Evolutionary conservation across 2,797 vertebrate species (phyloP).

Genomic region (Crypturellus tataupa): DNA sequence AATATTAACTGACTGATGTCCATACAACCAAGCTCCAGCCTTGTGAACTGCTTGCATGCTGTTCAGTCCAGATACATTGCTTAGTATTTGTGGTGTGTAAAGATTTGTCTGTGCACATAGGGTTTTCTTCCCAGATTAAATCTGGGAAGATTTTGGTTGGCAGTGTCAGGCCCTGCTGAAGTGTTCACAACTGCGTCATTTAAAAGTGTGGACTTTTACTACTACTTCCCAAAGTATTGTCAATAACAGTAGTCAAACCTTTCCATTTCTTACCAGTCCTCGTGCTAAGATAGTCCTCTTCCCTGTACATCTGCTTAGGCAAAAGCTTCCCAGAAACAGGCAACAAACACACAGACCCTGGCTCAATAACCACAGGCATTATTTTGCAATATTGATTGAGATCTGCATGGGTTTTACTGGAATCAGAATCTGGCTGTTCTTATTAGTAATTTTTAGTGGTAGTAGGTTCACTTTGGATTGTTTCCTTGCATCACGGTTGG

Average conservation of each 20-base stretch:
- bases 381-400: slow-evolving; percentile 50
- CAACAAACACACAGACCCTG: neutral
- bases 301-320: neutral
- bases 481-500: neutral
- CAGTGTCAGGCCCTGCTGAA: neutral
- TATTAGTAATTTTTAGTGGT: neutral
- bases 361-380: slow-evolving; percentile 28
- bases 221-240: neutral
- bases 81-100: slow-evolving; percentile 4
- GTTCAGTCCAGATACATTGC: neutral
- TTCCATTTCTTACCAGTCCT: neutral
- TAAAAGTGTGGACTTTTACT: neutral
- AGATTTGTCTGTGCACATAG: neutral
- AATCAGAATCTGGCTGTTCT: neutral
- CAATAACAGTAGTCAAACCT: neutral
- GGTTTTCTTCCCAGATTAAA: slow-evolving; percentile 27
- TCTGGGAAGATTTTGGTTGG: neutral
- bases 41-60: neutral
- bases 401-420: slow-evolving; percentile 22
- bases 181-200: neutral
- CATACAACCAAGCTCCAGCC: neutral
- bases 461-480: neutral
- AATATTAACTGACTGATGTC: slow-evolving; percentile 6
- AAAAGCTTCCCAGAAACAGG: slow-evolving; percentile 23
- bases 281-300: fast-evolving